Percentiles rank a stretch among this genome's conserved stretches.
These are phyloP conservation scores for Nematostella vectensis DNA, from an alignment of 92 coral and sea anemone species.

Conservation along the genomic window DNA sequence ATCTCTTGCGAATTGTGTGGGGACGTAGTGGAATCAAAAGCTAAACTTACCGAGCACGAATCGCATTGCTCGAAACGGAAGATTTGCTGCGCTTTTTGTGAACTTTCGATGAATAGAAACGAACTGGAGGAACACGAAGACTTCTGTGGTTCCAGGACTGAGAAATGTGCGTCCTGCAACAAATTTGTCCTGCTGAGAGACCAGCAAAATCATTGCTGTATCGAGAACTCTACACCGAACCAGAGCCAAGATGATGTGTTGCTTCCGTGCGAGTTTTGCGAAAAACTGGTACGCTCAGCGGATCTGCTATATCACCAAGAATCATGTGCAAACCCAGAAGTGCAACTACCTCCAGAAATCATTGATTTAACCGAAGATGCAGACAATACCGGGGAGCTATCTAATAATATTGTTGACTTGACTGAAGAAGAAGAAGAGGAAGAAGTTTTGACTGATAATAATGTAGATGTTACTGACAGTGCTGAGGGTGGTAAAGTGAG, in stretches of 20 bases:
- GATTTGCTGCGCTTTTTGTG: slow-evolving; percentile 56
- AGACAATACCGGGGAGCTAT: not conserved
- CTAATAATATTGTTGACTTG: not conserved
- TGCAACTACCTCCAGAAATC: not conserved
- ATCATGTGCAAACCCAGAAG: slow-evolving; percentile 2
- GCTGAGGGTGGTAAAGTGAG: not conserved
- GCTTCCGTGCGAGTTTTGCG: slow-evolving; percentile 54
- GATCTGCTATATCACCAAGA: slow-evolving; percentile 30
- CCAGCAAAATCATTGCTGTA: slow-evolving; percentile 47
- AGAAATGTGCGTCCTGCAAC: slow-evolving; percentile 62
- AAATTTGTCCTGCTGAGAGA: slow-evolving; percentile 58
- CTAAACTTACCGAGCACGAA: slow-evolving; percentile 25
- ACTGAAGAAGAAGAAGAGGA: no score
- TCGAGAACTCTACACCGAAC: not conserved
- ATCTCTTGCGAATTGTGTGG: slow-evolving; percentile 46
- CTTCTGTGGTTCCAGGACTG: slow-evolving; percentile 83
- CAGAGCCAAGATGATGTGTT: not conserved
- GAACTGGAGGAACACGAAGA: slow-evolving; percentile 63
- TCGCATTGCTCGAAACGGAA: slow-evolving; percentile 34
- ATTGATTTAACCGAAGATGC: slow-evolving; percentile 2
- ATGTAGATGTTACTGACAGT: not conserved
- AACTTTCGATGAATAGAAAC: slow-evolving; percentile 40
- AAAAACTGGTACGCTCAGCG: slow-evolving; percentile 3
- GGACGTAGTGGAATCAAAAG: slow-evolving; percentile 16
- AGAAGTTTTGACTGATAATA: not conserved